Conservation (phyloP, 2,797 vertebrate species). For the Adelosebastes latens region DNA sequence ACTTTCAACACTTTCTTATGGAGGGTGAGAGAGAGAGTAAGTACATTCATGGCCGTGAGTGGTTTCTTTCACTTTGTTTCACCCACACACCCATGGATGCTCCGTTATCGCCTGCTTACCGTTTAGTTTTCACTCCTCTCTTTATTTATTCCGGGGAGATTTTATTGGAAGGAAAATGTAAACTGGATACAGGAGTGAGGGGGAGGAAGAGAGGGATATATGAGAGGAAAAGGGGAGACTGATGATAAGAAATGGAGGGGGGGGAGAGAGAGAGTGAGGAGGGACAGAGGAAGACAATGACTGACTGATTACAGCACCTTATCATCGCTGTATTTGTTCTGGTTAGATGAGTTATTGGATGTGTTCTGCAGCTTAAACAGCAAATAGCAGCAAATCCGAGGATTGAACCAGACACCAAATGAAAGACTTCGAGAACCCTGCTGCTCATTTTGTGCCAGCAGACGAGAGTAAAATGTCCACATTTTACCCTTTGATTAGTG, state of each 20-base stretch:
- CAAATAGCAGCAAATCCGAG: conserved; percentile 33
- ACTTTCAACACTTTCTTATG: conserved; percentile 50
- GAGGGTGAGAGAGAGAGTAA: conserved; percentile 21
- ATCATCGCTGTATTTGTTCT: conserved; percentile 63
- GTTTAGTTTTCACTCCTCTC: conserved; percentile 39
- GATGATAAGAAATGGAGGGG: conserved; percentile 15
- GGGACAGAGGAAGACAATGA: conserved; percentile 52
- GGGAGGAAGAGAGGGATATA: background rate
- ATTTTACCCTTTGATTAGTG: background rate
- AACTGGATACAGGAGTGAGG: conserved; percentile 23
- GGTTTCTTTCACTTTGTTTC: conserved; percentile 60
- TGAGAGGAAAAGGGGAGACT: background rate
- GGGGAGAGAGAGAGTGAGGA: background rate
- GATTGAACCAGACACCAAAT: conserved; percentile 27
- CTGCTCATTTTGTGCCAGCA: background rate
- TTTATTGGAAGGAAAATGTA: conserved; percentile 41
- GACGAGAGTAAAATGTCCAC: background rate
- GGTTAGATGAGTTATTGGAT: conserved; percentile 54
- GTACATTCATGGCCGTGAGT: conserved; percentile 43
- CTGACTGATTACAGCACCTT: conserved; percentile 61
- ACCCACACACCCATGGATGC: conserved; percentile 48
- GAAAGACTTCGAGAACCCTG: background rate
- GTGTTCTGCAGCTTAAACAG: conserved; percentile 58
- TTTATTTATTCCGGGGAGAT: conserved; percentile 39
- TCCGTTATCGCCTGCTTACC: conserved; percentile 17